Conservation (phyloP, 2,113 vertebrate species). For the Stegostoma tigrinum region DNA sequence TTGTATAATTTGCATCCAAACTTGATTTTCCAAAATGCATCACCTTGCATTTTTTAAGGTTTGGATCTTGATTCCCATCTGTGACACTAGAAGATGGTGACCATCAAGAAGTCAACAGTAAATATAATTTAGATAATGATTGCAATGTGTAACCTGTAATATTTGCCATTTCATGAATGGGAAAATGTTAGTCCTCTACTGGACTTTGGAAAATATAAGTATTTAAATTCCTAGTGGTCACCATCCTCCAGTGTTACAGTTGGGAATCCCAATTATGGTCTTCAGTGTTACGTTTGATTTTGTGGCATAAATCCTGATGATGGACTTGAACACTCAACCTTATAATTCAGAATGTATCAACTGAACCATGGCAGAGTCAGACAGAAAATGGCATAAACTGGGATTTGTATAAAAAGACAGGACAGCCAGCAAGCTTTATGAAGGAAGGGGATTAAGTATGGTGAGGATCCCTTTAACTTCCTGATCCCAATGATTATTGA, state of each 20-base stretch:
- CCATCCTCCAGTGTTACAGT: background rate
- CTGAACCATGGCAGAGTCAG: background rate
- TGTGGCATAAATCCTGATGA: background rate
- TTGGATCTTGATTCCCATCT: no score
- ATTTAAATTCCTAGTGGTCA: background rate
- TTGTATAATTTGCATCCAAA: no score
- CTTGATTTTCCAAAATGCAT: no score
- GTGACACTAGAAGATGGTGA: no score
- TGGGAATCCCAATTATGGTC: background rate
- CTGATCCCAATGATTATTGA: background rate
- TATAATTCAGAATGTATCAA: background rate
- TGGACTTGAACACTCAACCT: no score
- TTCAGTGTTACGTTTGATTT: no score
- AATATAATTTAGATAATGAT: background rate
- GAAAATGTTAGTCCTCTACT: background rate
- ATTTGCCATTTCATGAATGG: background rate
- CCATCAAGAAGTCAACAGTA: no score
- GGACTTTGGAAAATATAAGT: background rate
- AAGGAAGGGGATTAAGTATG: background rate
- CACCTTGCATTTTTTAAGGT: no score
- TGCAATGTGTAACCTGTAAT: background rate
- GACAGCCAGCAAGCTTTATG: background rate
- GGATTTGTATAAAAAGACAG: background rate
- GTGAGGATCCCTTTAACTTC: background rate
- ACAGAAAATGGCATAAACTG: background rate